Base-by-base conservation (phyloP, 1,140 invertebrate species). In the Oryctes rhinoceros region DNA sequence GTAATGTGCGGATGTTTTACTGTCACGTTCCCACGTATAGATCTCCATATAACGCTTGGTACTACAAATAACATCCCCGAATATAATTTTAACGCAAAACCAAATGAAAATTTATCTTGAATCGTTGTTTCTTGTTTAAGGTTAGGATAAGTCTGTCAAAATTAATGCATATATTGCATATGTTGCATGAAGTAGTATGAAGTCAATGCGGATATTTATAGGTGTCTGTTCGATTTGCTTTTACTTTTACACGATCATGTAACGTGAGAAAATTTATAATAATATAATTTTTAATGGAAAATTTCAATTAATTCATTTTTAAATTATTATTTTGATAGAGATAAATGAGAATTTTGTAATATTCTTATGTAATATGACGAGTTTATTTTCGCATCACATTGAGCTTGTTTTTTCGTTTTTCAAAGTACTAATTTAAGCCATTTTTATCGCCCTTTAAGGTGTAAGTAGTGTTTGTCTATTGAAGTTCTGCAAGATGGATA, bases 61-160 rank as follows among this genome's bases (percentile, higher is more conserved):
- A 53, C 7, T 53, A 13, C 13, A 13, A 13, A 15, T 30, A 15
- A n/a, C 4, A 13, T 15, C 49, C 13, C 13, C 4, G 4, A 13
- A 13, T 13, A 15, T 53, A 4, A 10, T 53, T 53, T 53, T 13
- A 13, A 13, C 6, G 13, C 13, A 11, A 6, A 6, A 6, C 11
- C 11, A 6, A 48, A 48, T 6, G 47, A 5, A 48, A 48, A 48
- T 5, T 53, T 53, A n/a, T 53, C 13, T 9, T 13, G 39, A 44
- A 44, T 44, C 39, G 39, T 0, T 44, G 39, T 44, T 44, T 44
- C 39, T 44, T 44, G 39, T 53, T 53, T 53, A 53, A 53, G 49
- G 49, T 53, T 53, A 53, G 49, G 49, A 53, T 53, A 53, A 53
- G 9, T 13, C 49, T 53, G 49, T 53, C 49, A 53, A 53, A 53